A percentile compares a stretch with the other conserved stretches of the same genome.
Conservation (phyloP, 2,113 vertebrate species). For the Rhinoptilus africanus region DNA sequence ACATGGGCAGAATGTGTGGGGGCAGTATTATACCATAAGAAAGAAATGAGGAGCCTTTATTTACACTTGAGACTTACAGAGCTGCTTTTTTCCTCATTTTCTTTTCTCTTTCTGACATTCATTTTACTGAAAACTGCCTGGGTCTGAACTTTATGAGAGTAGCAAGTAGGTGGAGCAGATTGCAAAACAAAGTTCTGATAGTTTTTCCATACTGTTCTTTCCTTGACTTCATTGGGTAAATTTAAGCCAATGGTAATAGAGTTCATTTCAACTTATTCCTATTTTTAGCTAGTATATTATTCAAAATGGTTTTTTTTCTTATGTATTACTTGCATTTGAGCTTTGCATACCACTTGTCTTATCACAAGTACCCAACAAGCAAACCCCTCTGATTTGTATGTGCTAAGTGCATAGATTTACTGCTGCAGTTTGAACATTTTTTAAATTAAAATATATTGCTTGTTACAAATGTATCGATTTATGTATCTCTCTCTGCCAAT, state of each 20-base stretch:
- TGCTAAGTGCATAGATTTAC: conserved; percentile 91
- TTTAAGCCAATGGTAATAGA: background rate
- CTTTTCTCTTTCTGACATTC: background rate
- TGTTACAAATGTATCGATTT: conserved; percentile 97
- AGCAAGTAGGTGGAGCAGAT: conserved; percentile 3
- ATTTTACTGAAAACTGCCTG: background rate
- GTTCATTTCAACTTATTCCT: background rate
- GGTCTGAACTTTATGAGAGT: background rate
- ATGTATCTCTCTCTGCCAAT: conserved; percentile 92
- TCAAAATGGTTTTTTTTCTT: background rate
- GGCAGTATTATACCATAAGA: background rate
- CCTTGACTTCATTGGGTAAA: background rate
- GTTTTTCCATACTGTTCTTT: background rate
- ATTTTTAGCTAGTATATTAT: background rate
- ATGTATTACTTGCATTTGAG: background rate
- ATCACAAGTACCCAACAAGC: conserved; percentile 55
- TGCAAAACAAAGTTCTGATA: background rate
- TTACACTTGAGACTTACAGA: background rate
- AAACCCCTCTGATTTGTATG: conserved; percentile 73
- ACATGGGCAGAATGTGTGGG: background rate
- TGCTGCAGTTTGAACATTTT: conserved; percentile 92
- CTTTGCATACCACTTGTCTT: conserved; percentile 16
- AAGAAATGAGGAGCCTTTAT: background rate
- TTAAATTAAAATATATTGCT: conserved; percentile 99
- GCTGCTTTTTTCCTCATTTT: background rate